Conservation (phyloP, 2,888 invertebrate species). For the Leptinotarsa rubiginosa region DNA sequence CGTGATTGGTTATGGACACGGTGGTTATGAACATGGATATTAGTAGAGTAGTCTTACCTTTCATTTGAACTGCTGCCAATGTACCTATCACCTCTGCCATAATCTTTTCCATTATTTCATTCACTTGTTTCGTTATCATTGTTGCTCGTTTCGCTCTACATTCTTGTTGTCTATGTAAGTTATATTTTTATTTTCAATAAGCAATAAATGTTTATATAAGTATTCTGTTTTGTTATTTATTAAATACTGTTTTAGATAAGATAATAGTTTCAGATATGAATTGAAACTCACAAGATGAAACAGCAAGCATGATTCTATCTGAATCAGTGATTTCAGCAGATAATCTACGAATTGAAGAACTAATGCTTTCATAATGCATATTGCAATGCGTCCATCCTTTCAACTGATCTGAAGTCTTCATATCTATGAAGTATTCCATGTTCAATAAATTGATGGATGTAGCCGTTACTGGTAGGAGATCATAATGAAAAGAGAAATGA, state of each 20-base stretch:
- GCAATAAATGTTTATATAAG: conserved; percentile 37
- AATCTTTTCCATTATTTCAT: not conserved
- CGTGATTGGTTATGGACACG: conserved; percentile 27
- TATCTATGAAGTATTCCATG: too few relatives aligned
- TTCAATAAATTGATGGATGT: too few relatives aligned
- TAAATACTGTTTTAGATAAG: not conserved
- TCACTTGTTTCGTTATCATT: conserved; percentile 21
- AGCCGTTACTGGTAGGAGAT: too few relatives aligned
- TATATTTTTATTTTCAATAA: conserved; percentile 32
- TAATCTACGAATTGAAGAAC: too few relatives aligned
- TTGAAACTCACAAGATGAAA: too few relatives aligned
- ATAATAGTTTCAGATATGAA: too few relatives aligned
- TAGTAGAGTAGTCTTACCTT: conserved; percentile 5
- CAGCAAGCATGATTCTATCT: too few relatives aligned
- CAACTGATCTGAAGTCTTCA: too few relatives aligned
- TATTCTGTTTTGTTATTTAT: not conserved
- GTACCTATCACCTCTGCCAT: conserved; percentile 30
- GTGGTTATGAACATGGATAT: conserved; percentile 12
- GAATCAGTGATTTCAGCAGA: too few relatives aligned
- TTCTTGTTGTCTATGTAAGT: conserved; percentile 42
- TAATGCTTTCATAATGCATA: too few relatives aligned
- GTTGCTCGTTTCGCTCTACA: conserved; percentile 26
- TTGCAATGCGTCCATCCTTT: too few relatives aligned
- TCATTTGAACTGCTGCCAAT: not conserved
- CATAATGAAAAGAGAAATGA: too few relatives aligned